phyloP scores from a whole-genome alignment of 2,797 vertebrate genomes.

The Tokudaia tokunoshimensis region DNA sequence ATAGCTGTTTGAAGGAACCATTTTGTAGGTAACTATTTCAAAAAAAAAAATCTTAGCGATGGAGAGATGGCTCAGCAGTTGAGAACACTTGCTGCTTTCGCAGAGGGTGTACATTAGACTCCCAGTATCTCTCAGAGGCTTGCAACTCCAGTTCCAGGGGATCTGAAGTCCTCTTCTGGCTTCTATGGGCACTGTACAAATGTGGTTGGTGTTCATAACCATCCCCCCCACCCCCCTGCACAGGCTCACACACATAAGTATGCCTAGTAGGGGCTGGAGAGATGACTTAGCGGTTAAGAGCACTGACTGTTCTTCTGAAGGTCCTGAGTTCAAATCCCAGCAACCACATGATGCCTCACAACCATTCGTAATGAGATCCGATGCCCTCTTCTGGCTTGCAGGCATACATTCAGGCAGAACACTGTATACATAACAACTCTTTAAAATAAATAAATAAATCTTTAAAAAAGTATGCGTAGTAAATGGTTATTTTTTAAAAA shows the following conservation, averaged over 20 bases:
- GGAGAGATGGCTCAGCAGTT: not conserved
- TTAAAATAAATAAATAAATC: too few species aligned
- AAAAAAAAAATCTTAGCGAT: not conserved
- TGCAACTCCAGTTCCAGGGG: not conserved
- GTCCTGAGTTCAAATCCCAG: too few species aligned
- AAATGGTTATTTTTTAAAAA: not conserved
- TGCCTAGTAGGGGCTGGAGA: too few species aligned
- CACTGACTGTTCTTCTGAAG: too few species aligned
- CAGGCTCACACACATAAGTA: not conserved
- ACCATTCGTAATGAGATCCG: too few species aligned
- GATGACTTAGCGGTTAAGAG: too few species aligned
- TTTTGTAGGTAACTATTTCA: not conserved
- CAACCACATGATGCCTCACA: too few species aligned
- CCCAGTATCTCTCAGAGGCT: not conserved
- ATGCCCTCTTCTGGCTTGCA: too few species aligned
- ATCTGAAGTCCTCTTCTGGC: not conserved
- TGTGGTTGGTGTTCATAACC: not conserved
- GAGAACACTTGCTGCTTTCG: not conserved
- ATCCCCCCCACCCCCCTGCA: too few species aligned
- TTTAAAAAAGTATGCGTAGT: too few species aligned
- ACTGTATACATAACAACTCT: too few species aligned
- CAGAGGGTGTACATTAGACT: not conserved
- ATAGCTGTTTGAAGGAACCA: not conserved
- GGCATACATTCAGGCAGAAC: too few species aligned
- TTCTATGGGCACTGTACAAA: not conserved